Evolutionary conservation across 2,797 vertebrate species (phyloP).

Genomic region (Tauraco hartlaubi): DNA sequence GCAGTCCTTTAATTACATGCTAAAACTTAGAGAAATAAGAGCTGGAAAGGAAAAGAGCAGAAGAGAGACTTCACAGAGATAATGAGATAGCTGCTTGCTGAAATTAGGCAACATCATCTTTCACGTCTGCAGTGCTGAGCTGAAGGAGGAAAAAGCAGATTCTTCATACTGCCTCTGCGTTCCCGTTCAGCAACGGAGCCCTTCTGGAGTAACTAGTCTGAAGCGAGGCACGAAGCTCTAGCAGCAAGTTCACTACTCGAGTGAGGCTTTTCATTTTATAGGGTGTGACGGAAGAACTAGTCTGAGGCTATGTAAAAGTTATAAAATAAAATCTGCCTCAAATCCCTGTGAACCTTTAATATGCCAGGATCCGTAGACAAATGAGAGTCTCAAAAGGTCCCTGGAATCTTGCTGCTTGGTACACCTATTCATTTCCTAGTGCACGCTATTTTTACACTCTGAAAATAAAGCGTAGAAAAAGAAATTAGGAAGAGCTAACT

Average conservation of each 20-base stretch:
- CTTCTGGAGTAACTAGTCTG: background rate
- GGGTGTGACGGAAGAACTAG: background rate
- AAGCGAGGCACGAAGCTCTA: background rate
- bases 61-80: constrained; percentile 12
- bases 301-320: background rate
- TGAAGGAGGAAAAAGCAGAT: background rate
- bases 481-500: background rate
- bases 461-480: background rate
- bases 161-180: background rate
- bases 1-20: constrained; percentile 33
- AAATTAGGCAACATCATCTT: background rate
- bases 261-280: background rate
- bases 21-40: constrained; percentile 30
- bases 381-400: background rate
- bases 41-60: background rate
- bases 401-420: background rate
- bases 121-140: background rate
- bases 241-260: background rate
- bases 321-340: background rate
- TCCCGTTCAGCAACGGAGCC: background rate
- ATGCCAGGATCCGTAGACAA: background rate
- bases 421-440: background rate
- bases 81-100: constrained; percentile 22
- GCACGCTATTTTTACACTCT: background rate
- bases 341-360: background rate